Evolutionary conservation across 1,140 invertebrate genomes (phyloP).

Genomic region (Caerostris extrusa): DNA sequence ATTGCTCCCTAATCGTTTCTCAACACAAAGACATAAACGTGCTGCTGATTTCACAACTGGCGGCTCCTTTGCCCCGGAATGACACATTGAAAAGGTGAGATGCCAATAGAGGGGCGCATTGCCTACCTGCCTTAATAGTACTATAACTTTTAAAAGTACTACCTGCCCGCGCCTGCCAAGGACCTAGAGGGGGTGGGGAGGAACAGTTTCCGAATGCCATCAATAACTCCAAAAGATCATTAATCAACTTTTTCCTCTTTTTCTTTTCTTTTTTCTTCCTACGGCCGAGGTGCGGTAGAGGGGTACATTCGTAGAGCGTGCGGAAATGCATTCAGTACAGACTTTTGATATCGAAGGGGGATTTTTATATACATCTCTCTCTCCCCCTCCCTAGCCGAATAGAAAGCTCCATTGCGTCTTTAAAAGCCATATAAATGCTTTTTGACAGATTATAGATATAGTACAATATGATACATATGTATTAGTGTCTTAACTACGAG

Average conservation of each 20-base stretch:
- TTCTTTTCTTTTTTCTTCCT: background rate
- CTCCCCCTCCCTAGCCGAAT: constrained; percentile 16
- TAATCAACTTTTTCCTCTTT: constrained; percentile 55
- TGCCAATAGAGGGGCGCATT: constrained; percentile 7
- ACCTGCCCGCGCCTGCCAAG: constrained; percentile 54
- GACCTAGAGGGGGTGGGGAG: constrained; percentile 1
- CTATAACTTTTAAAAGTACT: constrained; percentile 58
- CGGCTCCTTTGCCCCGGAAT: background rate
- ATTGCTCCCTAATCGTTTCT: constrained; percentile 44
- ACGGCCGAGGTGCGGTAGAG: background rate
- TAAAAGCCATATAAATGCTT: constrained; percentile 75
- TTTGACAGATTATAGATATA: constrained; percentile 77
- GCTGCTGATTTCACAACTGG: constrained; percentile 17
- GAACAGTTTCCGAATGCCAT: constrained; percentile 67
- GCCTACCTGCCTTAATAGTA: constrained; percentile 47
- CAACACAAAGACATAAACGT: constrained; percentile 55
- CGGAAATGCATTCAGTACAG: constrained; percentile 72
- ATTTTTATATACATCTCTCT: constrained; percentile 29
- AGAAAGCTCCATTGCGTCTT: constrained; percentile 66
- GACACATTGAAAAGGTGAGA: constrained; percentile 34
- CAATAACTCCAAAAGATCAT: constrained; percentile 75
- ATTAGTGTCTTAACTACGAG: constrained; percentile 74
- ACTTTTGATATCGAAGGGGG: constrained; percentile 69
- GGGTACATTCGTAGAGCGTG: constrained; percentile 5
- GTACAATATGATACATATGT: constrained; percentile 77